phyloP scores from a whole-genome alignment of 2,113 vertebrate genomes.

The Lasiurus borealis region DNA sequence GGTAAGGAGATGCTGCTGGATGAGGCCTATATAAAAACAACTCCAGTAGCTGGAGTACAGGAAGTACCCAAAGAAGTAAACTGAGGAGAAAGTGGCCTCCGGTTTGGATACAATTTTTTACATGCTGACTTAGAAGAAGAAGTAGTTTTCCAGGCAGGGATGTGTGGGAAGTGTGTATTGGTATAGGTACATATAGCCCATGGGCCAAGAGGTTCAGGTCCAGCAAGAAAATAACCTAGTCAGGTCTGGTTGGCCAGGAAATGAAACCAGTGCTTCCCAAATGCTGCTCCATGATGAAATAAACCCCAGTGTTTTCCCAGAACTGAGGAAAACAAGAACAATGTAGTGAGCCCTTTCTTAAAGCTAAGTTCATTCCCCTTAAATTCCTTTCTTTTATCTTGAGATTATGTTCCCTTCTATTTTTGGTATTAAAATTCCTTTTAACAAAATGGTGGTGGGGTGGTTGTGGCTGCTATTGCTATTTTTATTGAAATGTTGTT shows the following conservation, averaged over 20 bases:
- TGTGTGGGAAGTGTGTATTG: not conserved
- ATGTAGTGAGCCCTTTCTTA: slow-evolving; percentile 23
- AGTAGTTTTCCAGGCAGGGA: not conserved
- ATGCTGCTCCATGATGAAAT: not conserved
- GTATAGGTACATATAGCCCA: not conserved
- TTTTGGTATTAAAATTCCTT: slow-evolving; percentile 7
- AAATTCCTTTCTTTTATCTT: slow-evolving; percentile 27
- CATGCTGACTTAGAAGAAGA: slow-evolving; percentile 23
- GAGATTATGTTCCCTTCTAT: not conserved
- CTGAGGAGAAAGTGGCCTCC: not conserved
- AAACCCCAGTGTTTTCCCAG: not conserved
- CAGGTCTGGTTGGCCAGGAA: not conserved
- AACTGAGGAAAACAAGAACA: slow-evolving; percentile 11
- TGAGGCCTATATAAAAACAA: not conserved
- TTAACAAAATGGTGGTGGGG: not conserved
- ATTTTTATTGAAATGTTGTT: not conserved
- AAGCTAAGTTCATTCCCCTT: slow-evolving; percentile 2
- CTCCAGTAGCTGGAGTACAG: not conserved
- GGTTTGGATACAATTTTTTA: not conserved
- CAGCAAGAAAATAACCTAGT: slow-evolving; percentile 18
- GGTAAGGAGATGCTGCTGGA: not conserved
- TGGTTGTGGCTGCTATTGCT: not conserved
- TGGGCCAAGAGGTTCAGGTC: not conserved
- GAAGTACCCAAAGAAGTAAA: not conserved
- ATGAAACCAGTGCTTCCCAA: not conserved